A percentile compares a stretch with the other conserved stretches of the same genome.
These are phyloP conservation scores for Proteles cristata DNA, from an alignment of 2,113 vertebrate species.

Conservation along the genomic window DNA sequence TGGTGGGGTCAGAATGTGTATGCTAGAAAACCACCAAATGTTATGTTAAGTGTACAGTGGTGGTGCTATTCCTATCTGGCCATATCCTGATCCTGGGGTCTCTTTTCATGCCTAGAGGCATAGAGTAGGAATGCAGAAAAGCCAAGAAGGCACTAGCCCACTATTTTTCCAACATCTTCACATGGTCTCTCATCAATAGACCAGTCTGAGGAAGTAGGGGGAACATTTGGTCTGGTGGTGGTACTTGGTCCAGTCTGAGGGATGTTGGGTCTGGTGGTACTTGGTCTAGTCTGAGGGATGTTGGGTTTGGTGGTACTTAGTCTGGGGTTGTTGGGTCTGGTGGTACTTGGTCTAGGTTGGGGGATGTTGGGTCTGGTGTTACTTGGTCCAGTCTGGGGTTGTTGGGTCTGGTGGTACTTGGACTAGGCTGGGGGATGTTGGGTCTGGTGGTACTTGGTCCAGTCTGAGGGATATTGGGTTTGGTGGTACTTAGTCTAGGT, in stretches of 20 bases:
- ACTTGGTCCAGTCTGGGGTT: too few relatives aligned
- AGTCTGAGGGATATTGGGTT: neutral
- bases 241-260: neutral
- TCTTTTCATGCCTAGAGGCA: neutral
- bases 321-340: too few relatives aligned
- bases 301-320: too few relatives aligned
- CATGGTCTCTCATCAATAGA: neutral
- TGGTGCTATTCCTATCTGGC: neutral
- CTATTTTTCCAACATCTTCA: neutral
- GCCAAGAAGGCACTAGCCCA: neutral
- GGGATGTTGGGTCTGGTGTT: rapidly evolving
- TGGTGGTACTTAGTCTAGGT: too few relatives aligned
- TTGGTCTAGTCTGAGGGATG: rapidly evolving
- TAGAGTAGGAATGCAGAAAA: neutral
- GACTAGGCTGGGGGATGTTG: neutral
- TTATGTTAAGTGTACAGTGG: neutral
- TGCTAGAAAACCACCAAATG: neutral
- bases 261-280: neutral
- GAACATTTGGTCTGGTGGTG: neutral
- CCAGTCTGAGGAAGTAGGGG: neutral
- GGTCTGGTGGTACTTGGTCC: neutral
- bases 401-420: too few relatives aligned
- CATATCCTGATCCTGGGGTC: neutral
- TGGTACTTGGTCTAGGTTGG: too few relatives aligned
- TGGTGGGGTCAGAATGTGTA: rapidly evolving